Evolutionary conservation across 1,140 invertebrate genomes (phyloP).

Genomic region (Eriocheir sinensis): DNA sequence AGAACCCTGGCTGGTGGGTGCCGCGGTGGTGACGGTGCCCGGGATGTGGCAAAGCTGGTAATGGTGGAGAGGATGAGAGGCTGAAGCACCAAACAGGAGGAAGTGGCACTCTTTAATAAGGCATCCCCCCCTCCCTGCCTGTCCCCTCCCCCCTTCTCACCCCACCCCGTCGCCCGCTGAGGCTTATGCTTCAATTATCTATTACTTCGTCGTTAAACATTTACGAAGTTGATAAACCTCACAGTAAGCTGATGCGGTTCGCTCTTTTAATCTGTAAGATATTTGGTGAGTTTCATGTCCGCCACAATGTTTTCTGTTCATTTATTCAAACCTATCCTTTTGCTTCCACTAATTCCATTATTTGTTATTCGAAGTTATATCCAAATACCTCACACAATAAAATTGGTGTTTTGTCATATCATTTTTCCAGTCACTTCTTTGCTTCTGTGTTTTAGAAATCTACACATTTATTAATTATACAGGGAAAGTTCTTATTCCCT

Average conservation of each 20-base stretch:
- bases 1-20: neutral
- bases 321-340: neutral
- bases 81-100: too few species aligned
- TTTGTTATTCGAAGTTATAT: too few species aligned
- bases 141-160: too few species aligned
- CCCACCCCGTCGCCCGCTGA: neutral
- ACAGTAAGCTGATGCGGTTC: neutral
- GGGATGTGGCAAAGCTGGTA: neutral
- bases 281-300: too few species aligned
- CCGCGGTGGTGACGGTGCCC: neutral
- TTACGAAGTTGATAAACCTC: neutral
- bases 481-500: too few species aligned
- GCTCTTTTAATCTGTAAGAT: neutral
- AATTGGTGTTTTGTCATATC: too few species aligned
- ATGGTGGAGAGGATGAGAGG: neutral
- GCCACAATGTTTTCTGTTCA: neutral
- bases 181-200: neutral
- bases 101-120: too few species aligned
- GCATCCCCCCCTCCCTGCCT: too few species aligned
- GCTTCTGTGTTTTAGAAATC: too few species aligned
- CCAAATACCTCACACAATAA: too few species aligned
- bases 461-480: too few species aligned
- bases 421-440: too few species aligned
- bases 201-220: neutral
- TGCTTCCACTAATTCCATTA: neutral